Base-by-base conservation (phyloP, 2,888 invertebrate species). In the Drosophila rellima region DNA sequence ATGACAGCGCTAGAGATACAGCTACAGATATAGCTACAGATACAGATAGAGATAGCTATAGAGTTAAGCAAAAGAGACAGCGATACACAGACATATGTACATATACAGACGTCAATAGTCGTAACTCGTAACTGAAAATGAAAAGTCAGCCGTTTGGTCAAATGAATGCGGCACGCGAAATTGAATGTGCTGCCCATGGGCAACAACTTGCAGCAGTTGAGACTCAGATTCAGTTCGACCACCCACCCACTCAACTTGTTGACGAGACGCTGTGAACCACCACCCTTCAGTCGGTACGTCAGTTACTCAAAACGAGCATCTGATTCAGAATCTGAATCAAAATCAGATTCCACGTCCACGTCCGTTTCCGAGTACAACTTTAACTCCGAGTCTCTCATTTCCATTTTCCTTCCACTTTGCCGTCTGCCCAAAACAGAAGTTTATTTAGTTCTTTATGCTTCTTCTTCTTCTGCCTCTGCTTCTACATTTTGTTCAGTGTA, bases 121-220 rank as follows among this genome's bases (percentile, higher is more conserved):
- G 73, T 45, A 60, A 35, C 52, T 61, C 56, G 60, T 55, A 17
- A 54, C 65, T 56, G 60, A 72, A 78, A 86, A 77, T 86, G 74
- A 73, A 82, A 80, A 84, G 78, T 72, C 82, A 71, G 74, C 66
- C 75, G 67, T 45, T 73, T 70, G 70, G 79, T 72, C 78, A 76
- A 76, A 76, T 61, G 75, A 68, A 76, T 67, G 56, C 60, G 60
- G 37, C 40, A 52, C 70, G 56, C 48, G 33, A 66, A 63, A 60
- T 65, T 71, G 74, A 75, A 71, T 75, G 71, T 60, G 62, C 47
- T 55, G 54, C 47, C 57, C 55, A 31, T 15, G 31, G 48, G 18
- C 33, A 33, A 31, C 31, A 13, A 31, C 18, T 47, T 29, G 13
- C 31, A 47, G n/a, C 29, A 29, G 29, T 29, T 29, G 10, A 29